A percentile compares a stretch with the other conserved stretches of the same genome.
Conservation (phyloP, 2,888 invertebrate genomes). For the Pollenia amentaria region DNA sequence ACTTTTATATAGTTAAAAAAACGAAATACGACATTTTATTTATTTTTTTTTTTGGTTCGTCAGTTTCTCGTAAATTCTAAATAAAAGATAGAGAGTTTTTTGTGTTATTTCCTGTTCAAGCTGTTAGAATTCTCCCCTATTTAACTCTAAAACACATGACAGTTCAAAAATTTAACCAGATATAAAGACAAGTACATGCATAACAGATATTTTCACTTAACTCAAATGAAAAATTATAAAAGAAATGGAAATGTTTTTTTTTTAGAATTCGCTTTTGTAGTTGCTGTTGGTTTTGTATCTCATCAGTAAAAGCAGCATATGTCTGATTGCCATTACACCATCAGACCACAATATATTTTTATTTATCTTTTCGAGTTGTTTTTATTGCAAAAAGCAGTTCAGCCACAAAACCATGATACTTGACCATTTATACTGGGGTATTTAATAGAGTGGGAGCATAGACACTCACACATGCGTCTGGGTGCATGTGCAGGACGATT, state of each 20-base stretch:
- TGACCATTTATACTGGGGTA: slow-evolving; percentile 24
- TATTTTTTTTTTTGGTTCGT: slow-evolving; percentile 48
- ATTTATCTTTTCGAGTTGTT: not conserved
- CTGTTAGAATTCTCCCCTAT: not conserved
- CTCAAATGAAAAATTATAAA: slow-evolving; percentile 63
- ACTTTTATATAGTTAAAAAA: not conserved
- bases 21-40: not conserved
- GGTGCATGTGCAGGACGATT: not conserved
- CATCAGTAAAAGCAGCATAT: slow-evolving; percentile 56
- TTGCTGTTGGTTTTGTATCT: slow-evolving; percentile 3
- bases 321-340: slow-evolving; percentile 48
- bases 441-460: slow-evolving; percentile 2
- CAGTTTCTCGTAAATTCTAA: slow-evolving; percentile 36
- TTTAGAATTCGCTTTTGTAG: not conserved
- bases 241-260: slow-evolving; percentile 8
- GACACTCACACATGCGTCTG: not conserved
- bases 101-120: not conserved
- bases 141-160: slow-evolving; percentile 52
- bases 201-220: slow-evolving; percentile 73
- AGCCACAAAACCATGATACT: slow-evolving; percentile 18
- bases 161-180: slow-evolving; percentile 64
- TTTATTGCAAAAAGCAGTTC: not conserved
- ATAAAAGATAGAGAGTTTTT: slow-evolving; percentile 5
- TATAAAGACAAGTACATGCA: slow-evolving; percentile 60
- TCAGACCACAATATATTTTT: slow-evolving; percentile 6